Evolutionary conservation across 2,113 vertebrate species (phyloP).

Genomic region (Ameiurus melas): DNA sequence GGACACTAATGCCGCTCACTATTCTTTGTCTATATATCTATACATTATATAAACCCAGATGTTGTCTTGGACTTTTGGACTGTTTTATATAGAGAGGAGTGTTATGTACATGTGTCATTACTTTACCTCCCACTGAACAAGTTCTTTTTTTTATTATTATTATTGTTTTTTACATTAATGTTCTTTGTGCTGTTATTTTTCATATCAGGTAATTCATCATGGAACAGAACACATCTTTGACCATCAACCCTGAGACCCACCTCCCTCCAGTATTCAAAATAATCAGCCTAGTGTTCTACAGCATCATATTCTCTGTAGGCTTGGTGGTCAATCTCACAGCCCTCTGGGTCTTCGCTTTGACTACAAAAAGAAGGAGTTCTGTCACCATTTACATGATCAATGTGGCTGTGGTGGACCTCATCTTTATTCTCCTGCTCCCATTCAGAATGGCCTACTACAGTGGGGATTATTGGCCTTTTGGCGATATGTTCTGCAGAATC

Average conservation of each 20-base stretch:
- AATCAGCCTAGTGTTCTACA: slow-evolving; percentile 83
- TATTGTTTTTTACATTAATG: slow-evolving; percentile 1
- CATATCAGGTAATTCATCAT: slow-evolving; percentile 32
- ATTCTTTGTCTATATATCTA: not conserved
- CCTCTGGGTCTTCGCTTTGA: slow-evolving; percentile 94
- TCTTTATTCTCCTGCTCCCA: slow-evolving; percentile 84
- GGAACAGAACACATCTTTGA: slow-evolving; percentile 55
- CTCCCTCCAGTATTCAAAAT: slow-evolving; percentile 79
- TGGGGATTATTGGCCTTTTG: slow-evolving; percentile 84
- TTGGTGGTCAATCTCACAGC: slow-evolving; percentile 86
- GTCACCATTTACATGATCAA: slow-evolving; percentile 96
- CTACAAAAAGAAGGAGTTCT: slow-evolving; percentile 91
- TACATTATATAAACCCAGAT: not conserved
- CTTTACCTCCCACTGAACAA: not conserved
- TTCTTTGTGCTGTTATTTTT: not conserved
- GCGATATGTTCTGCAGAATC: slow-evolving; percentile 84
- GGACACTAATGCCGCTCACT: not conserved
- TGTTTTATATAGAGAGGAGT: not conserved
- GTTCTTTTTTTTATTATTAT: too few relatives aligned
- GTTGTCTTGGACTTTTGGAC: not conserved
- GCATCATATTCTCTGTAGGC: slow-evolving; percentile 82
- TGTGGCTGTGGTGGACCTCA: slow-evolving; percentile 86
- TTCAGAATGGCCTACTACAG: slow-evolving; percentile 86
- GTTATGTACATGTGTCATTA: not conserved
- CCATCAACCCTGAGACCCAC: not conserved